Evolutionary conservation across 2,797 vertebrate genomes (phyloP).

Genomic region (Onychomys leucogaster): DNA sequence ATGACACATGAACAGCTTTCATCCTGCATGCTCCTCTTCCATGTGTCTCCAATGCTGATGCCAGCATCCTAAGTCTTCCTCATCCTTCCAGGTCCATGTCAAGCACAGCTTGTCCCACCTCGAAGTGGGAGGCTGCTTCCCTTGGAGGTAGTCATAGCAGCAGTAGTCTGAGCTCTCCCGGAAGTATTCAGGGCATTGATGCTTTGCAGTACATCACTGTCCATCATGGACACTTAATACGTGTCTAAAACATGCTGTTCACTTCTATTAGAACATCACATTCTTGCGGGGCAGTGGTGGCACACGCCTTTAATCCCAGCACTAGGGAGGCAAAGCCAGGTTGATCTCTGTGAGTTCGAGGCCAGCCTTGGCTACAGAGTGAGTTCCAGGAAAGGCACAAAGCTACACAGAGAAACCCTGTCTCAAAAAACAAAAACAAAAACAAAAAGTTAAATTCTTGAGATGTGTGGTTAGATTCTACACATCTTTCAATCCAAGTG

Average conservation of each 20-base stretch:
- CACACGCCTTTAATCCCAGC: too few relatives aligned
- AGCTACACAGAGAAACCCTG: too few relatives aligned
- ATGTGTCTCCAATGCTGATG: not conserved
- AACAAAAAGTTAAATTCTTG: too few relatives aligned
- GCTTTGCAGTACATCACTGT: not conserved
- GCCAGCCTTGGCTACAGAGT: too few relatives aligned
- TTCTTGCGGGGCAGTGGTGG: too few relatives aligned
- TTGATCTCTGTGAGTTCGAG: too few relatives aligned
- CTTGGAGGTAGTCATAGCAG: not conserved
- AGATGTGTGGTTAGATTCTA: not conserved
- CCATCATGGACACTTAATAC: conserved; percentile 29
- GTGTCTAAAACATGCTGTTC: conserved; percentile 37
- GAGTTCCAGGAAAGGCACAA: too few relatives aligned
- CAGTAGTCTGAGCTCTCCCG: not conserved
- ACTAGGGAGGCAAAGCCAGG: too few relatives aligned
- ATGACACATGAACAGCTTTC: not conserved
- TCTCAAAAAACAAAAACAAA: too few relatives aligned
- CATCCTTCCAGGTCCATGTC: not conserved
- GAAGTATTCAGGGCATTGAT: conserved; percentile 5
- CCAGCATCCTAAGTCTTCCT: not conserved
- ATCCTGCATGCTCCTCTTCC: not conserved
- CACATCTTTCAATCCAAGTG: conserved; percentile 8
- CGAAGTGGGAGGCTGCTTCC: not conserved
- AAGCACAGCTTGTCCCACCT: not conserved
- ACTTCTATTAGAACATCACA: not conserved